A percentile compares a stretch with the other conserved stretches of the same genome.
Conservation (phyloP, 2,888 invertebrate genomes). For the Hartigia nigra region DNA sequence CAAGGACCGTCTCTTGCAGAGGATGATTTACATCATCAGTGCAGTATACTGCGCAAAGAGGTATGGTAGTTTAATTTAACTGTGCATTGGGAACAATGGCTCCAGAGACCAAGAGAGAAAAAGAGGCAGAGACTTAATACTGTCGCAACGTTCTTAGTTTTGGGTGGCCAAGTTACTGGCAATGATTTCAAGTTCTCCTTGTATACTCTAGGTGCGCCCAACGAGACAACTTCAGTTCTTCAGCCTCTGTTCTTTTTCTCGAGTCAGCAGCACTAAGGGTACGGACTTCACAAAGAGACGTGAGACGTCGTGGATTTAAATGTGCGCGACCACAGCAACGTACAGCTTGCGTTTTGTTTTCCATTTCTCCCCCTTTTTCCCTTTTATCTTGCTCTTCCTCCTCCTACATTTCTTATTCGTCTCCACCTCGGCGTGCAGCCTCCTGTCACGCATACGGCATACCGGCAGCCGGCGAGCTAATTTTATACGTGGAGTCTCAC, state of each 20-base stretch:
- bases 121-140: not conserved
- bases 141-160: not conserved
- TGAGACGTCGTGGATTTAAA: not conserved
- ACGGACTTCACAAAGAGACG: not conserved
- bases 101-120: not conserved
- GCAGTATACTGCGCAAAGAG: not conserved
- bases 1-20: not conserved
- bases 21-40: not conserved
- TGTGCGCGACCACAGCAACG: not conserved
- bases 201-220: not conserved
- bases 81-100: not conserved
- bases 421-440: slow-evolving; percentile 27
- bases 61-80: not conserved
- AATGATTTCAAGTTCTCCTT: not conserved
- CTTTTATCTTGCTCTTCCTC: slow-evolving; percentile 6
- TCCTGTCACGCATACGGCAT: slow-evolving; percentile 22
- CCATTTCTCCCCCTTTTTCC: slow-evolving; percentile 10
- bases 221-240: not conserved
- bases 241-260: not conserved
- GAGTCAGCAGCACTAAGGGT: not conserved
- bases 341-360: not conserved
- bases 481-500: slow-evolving; percentile 22
- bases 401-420: slow-evolving; percentile 16
- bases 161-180: not conserved
- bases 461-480: slow-evolving; percentile 21